Conservation (phyloP, 2,113 vertebrate species). For the Pseudopodoces humilis region DNA sequence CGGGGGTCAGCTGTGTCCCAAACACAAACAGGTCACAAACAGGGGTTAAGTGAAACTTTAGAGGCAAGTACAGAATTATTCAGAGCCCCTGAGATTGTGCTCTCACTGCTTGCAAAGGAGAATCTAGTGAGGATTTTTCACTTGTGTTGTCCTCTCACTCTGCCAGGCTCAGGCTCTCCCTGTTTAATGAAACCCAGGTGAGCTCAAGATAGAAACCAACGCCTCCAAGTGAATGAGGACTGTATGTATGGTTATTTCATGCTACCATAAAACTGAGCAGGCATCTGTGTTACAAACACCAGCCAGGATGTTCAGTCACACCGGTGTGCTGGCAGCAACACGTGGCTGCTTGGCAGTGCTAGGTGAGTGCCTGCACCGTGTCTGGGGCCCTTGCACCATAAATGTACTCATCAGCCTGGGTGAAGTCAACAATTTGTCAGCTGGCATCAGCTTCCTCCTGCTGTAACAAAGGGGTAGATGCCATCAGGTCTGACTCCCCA, state of each 20-base stretch:
- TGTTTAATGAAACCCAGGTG: not conserved
- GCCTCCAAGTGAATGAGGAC: not conserved
- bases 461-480: not conserved
- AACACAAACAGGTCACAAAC: too few relatives aligned
- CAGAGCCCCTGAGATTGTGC: not conserved
- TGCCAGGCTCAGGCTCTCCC: not conserved
- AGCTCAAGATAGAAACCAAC: not conserved
- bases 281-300: not conserved
- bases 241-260: not conserved
- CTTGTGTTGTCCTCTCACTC: not conserved
- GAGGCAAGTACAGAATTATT: not conserved
- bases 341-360: not conserved
- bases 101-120: not conserved
- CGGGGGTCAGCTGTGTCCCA: not conserved
- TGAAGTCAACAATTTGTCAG: not conserved
- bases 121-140: not conserved
- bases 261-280: not conserved
- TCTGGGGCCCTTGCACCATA: not conserved
- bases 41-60: not conserved
- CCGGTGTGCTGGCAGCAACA: not conserved
- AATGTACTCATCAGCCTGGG: not conserved
- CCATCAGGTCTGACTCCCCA: not conserved
- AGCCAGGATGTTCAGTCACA: not conserved
- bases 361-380: fast-evolving
- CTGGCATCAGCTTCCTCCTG: not conserved